phyloP scores from a whole-genome alignment of 2,888 invertebrate genomes.

The Cephus pygmeus region DNA sequence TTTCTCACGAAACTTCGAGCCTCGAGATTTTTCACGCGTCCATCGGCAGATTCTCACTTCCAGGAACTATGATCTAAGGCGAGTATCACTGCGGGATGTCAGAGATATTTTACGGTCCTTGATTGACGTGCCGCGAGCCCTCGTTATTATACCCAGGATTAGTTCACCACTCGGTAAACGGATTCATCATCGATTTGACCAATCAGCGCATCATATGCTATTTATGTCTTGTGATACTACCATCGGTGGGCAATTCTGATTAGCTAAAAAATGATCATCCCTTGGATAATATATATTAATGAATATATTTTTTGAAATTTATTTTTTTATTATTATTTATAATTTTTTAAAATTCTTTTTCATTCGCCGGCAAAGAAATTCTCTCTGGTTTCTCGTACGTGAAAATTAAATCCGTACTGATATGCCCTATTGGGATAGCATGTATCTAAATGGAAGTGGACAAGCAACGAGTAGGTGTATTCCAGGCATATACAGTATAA shows the following conservation, averaged over 20 bases:
- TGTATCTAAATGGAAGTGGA: background rate
- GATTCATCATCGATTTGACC: background rate
- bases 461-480: background rate
- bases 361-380: background rate
- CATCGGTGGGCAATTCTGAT: background rate
- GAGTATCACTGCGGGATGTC: background rate
- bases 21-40: background rate
- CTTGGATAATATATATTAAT: too few species aligned
- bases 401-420: background rate
- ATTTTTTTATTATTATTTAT: background rate
- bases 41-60: background rate
- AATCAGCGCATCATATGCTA: background rate
- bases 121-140: background rate
- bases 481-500: background rate
- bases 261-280: too few species aligned
- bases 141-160: background rate
- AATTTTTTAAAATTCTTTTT: background rate
- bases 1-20: background rate
- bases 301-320: background rate
- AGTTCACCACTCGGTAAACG: background rate
- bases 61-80: conserved; percentile 7
- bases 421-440: background rate
- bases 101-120: conserved; percentile 4
- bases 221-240: background rate
- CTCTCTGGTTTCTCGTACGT: background rate